These are phyloP conservation scores for Desoria tigrina DNA, from an alignment of 2,888 invertebrate species.

Conservation along the genomic window DNA sequence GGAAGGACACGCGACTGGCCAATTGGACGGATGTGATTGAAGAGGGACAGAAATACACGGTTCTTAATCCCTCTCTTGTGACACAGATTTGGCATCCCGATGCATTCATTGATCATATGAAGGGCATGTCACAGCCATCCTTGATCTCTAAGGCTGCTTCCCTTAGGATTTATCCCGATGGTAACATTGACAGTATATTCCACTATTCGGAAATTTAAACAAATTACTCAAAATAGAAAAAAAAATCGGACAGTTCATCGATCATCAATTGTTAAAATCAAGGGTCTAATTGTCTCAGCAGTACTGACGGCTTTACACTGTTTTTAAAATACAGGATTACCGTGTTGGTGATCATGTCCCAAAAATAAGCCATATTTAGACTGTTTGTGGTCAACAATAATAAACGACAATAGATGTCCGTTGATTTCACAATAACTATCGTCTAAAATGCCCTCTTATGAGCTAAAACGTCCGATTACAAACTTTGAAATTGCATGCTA, in stretches of 20 bases:
- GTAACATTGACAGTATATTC: neutral
- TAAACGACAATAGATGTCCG: too few species aligned
- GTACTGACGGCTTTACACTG: too few species aligned
- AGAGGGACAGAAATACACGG: conserved; percentile 12
- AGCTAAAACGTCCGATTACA: too few species aligned
- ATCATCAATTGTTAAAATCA: neutral
- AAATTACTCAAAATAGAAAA: neutral
- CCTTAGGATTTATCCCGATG: conserved; percentile 5
- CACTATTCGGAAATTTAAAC: neutral
- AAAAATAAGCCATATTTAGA: too few species aligned
- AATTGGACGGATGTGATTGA: conserved; percentile 5
- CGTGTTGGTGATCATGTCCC: too few species aligned
- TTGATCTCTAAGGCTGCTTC: conserved; percentile 10
- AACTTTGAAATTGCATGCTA: too few species aligned
- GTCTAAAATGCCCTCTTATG: too few species aligned
- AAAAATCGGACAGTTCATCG: neutral
- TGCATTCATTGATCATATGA: conserved; percentile 8
- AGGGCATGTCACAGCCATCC: neutral
- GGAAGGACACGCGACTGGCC: conserved; percentile 21
- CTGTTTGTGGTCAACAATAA: too few species aligned
- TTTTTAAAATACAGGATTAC: too few species aligned
- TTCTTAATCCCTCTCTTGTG: conserved; percentile 17
- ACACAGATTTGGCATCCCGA: conserved; percentile 9
- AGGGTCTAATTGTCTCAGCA: too few species aligned
- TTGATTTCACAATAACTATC: too few species aligned